These are phyloP conservation scores for Acrocephalus arundinaceus DNA, from an alignment of 2,113 vertebrate genomes.

Conservation along the genomic window DNA sequence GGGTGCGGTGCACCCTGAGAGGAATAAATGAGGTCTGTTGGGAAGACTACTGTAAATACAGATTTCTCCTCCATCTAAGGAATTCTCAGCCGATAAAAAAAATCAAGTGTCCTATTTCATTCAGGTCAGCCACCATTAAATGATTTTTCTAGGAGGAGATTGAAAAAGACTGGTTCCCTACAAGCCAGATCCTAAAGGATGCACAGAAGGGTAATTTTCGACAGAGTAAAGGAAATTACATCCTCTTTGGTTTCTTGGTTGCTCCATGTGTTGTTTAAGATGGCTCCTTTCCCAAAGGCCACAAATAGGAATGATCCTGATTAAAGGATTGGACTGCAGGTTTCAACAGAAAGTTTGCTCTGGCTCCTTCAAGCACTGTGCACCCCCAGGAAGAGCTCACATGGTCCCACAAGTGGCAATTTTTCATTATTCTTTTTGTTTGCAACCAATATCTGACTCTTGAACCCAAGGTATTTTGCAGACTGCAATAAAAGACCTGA, in stretches of 20 bases:
- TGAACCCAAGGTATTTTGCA: neutral
- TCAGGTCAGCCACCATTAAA: neutral
- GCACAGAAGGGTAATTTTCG: neutral
- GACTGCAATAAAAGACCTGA: neutral
- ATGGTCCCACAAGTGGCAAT: neutral
- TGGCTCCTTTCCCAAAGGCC: neutral
- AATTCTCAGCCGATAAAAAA: neutral
- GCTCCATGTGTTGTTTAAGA: neutral
- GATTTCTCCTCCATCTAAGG: neutral
- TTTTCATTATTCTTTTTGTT: neutral
- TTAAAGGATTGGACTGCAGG: neutral
- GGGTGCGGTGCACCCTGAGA: neutral
- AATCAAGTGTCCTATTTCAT: neutral
- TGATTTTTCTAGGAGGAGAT: neutral
- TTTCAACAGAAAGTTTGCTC: neutral
- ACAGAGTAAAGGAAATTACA: accelerated
- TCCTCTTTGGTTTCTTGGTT: neutral
- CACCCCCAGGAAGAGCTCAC: neutral
- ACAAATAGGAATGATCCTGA: neutral
- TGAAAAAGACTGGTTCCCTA: neutral
- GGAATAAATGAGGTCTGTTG: neutral
- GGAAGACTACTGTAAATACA: neutral
- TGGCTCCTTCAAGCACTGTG: neutral
- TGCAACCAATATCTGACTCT: neutral
- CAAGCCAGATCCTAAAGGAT: neutral